A percentile compares a stretch with the other conserved stretches of the same genome.
These are phyloP conservation scores for Ranitomeya variabilis DNA, from an alignment of 2,113 vertebrate species.

Conservation along the genomic window DNA sequence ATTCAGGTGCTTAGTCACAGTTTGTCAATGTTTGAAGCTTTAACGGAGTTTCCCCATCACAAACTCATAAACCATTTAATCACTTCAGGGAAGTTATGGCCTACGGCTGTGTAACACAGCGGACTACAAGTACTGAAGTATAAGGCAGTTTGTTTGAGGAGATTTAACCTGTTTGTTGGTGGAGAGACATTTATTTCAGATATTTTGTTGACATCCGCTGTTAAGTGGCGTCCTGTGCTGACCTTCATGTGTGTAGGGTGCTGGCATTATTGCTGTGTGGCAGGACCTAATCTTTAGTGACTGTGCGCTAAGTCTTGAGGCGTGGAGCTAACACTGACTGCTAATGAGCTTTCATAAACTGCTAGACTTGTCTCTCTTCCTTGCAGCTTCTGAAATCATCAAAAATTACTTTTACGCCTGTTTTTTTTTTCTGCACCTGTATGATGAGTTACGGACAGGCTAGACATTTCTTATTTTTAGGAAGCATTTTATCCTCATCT, in stretches of 20 bases:
- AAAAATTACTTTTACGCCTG: neutral
- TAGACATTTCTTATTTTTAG: slow-evolving; percentile 11
- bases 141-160: slow-evolving; percentile 30
- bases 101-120: slow-evolving; percentile 23
- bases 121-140: slow-evolving; percentile 21
- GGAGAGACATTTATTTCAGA: slow-evolving; percentile 13
- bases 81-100: slow-evolving; percentile 38
- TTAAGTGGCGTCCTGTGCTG: slow-evolving; percentile 30
- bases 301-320: slow-evolving; percentile 18
- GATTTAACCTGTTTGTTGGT: slow-evolving; percentile 26
- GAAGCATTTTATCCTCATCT: slow-evolving; percentile 22
- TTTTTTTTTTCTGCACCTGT: slow-evolving; percentile 3
- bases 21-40: slow-evolving; percentile 54
- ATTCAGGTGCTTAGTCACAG: slow-evolving; percentile 45
- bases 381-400: slow-evolving; percentile 7
- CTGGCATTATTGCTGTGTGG: slow-evolving; percentile 14
- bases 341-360: slow-evolving; percentile 51
- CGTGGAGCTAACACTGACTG: slow-evolving; percentile 29
- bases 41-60: slow-evolving; percentile 49
- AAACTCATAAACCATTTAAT: slow-evolving; percentile 49
- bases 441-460: neutral
- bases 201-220: neutral
- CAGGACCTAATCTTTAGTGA: slow-evolving; percentile 20
- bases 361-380: slow-evolving; percentile 29
- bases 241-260: slow-evolving; percentile 26